A percentile compares a stretch with the other conserved stretches of the same genome.
Conservation (phyloP, 2,888 invertebrate genomes). For the Noctua janthina region DNA sequence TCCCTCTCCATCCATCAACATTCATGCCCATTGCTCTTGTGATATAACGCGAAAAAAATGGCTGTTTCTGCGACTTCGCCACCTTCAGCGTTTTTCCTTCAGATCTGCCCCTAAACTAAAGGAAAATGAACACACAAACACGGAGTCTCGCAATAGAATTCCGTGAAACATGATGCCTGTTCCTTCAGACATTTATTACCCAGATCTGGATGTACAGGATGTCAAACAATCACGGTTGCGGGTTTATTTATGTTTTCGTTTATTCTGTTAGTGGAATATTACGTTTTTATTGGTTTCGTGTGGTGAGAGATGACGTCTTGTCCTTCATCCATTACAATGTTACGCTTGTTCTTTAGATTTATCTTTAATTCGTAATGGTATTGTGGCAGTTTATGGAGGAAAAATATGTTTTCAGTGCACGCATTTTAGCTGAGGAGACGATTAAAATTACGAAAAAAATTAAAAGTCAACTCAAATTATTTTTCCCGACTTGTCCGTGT, state of each 20-base stretch:
- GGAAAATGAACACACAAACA: conserved; percentile 34
- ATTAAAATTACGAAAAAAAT: too few species aligned
- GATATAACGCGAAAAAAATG: too few species aligned
- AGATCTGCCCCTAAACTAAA: not conserved
- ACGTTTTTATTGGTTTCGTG: conserved; percentile 20
- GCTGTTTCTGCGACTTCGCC: too few species aligned
- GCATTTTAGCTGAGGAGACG: too few species aligned
- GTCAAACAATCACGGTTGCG: conserved; percentile 23
- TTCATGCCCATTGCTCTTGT: too few species aligned
- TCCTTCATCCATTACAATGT: not conserved
- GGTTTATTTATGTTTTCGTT: conserved; percentile 15
- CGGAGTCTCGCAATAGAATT: conserved; percentile 21
- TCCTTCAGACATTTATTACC: conserved; percentile 24
- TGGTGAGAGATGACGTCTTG: not conserved
- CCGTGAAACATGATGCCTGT: conserved; percentile 17
- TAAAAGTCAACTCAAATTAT: too few species aligned
- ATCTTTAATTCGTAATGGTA: not conserved
- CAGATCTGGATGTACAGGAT: conserved; percentile 5
- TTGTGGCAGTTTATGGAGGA: too few species aligned
- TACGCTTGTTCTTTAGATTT: not conserved
- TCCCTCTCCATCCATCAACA: too few species aligned
- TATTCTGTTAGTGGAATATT: conserved; percentile 12
- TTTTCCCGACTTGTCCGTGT: too few species aligned
- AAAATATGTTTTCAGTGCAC: too few species aligned
- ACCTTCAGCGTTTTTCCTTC: not conserved